Evolutionary conservation across 2,797 vertebrate species (phyloP).

Genomic region (Leucoraja ocellata): DNA sequence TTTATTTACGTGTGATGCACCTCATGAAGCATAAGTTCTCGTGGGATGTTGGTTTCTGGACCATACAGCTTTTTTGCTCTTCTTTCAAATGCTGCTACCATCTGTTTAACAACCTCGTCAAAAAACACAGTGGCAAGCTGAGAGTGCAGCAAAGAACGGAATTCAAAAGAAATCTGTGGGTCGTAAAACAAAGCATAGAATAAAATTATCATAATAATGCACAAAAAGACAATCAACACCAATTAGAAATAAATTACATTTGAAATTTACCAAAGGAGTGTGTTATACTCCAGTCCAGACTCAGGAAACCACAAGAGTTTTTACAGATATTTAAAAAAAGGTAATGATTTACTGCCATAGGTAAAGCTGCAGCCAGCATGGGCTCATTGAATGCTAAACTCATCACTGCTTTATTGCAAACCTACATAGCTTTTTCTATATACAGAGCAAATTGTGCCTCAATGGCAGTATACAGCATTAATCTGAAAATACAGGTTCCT

Average conservation of each 20-base stretch:
- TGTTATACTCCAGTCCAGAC: too few relatives aligned
- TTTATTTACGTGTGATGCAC: slow-evolving; percentile 76
- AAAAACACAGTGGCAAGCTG: slow-evolving; percentile 85
- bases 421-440: neutral
- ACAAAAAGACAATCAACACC: neutral
- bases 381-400: neutral
- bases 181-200: neutral
- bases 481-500: neutral
- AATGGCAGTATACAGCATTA: neutral
- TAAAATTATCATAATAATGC: neutral
- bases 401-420: neutral
- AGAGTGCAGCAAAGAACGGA: slow-evolving; percentile 87
- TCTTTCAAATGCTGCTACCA: slow-evolving; percentile 84
- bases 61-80: slow-evolving; percentile 73
- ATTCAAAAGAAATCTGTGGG: slow-evolving; percentile 85
- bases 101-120: slow-evolving; percentile 92
- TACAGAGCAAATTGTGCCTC: neutral
- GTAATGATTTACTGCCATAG: neutral
- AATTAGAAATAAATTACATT: neutral
- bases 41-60: slow-evolving; percentile 81
- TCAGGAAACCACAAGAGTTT: too few relatives aligned
- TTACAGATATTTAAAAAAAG: too few relatives aligned
- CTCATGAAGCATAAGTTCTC: slow-evolving; percentile 87
- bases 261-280: neutral
- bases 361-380: neutral